Base-by-base conservation (phyloP, 2,888 invertebrate species). In the Melinaea menophilus region DNA sequence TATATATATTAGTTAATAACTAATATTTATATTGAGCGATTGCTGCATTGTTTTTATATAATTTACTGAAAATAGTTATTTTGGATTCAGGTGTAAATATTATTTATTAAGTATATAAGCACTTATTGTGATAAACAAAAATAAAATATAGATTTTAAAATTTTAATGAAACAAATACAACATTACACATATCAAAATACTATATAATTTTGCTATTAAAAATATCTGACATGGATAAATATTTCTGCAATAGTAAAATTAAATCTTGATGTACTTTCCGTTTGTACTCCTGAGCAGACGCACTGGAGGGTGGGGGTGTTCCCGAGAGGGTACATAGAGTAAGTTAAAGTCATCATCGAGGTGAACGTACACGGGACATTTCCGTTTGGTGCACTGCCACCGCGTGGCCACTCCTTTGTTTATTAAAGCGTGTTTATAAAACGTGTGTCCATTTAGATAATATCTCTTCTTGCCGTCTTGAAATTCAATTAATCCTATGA, bases 281-380 rank as follows among this genome's bases (percentile, higher is more conserved):
- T 31, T 33, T 33, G 33, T 4, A 31, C 5, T 58, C 33, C 7
- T 58, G 46, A 31, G 22, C 9, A 58, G 51, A 48, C 41, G 34
- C 7, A 59, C 5, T 2, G 63, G 63, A 7, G 51, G 55, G 41
- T 63, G 63, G 3, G 59, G 48, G 51, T 63, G 63, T 35, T 51
- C 51, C 4, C 34, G 4, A 3, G 54, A 45, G 31, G 63, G 48
- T 35, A 9, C 22, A 9, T 55, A 58, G 12, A 62, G 47, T 41
- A 62, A 2, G 31, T 58, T 65, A 34, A 59, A 4, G 2, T 58
- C 45, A 5, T 46, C 9, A 41, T 64, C 62, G 9, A 67, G 46
- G 48, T 67, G 67, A 12, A 67, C 55, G 22, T 67, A 67, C 3
- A 59, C 67, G 34, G 59, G 56, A 7, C 58, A 58, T 45, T 47